phyloP scores from a whole-genome alignment of 2,888 invertebrate genomes.

The Acrobasis consociella region DNA sequence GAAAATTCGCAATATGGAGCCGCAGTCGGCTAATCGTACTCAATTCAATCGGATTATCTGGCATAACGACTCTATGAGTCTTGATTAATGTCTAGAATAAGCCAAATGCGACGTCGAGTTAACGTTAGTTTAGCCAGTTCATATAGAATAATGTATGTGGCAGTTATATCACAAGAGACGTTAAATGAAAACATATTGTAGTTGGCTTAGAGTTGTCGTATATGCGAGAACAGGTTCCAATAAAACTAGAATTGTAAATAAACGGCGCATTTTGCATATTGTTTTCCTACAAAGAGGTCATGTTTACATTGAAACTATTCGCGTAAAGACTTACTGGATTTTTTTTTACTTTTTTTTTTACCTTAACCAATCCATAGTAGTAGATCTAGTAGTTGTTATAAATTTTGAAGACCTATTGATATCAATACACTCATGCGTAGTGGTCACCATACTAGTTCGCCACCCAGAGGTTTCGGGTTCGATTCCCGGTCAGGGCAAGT shows the following conservation, averaged over 20 bases:
- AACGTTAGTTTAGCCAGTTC: constrained; percentile 35
- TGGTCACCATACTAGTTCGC: too few species aligned
- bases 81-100: constrained; percentile 50
- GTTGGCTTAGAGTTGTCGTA: neutral
- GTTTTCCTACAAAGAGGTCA: constrained; percentile 36
- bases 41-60: constrained; percentile 36
- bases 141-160: constrained; percentile 44
- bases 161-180: constrained; percentile 14
- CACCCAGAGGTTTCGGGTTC: too few species aligned
- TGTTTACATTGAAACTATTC: too few species aligned
- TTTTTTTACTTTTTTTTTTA: too few species aligned
- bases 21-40: constrained; percentile 29
- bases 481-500: too few species aligned
- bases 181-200: constrained; percentile 19
- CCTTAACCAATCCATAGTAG: too few species aligned
- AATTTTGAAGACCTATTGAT: too few species aligned
- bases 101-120: constrained; percentile 28
- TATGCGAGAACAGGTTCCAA: constrained; percentile 31
- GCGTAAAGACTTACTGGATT: too few species aligned
- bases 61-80: constrained; percentile 42
- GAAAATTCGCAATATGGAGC: constrained; percentile 34
- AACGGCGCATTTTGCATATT: constrained; percentile 43
- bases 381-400: too few species aligned
- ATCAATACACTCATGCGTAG: too few species aligned
- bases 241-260: constrained; percentile 35